A percentile compares a stretch with the other conserved stretches of the same genome.
Evolutionary conservation across 2,888 invertebrate genomes (phyloP).

Genomic region (Sarcophaga variegata): DNA sequence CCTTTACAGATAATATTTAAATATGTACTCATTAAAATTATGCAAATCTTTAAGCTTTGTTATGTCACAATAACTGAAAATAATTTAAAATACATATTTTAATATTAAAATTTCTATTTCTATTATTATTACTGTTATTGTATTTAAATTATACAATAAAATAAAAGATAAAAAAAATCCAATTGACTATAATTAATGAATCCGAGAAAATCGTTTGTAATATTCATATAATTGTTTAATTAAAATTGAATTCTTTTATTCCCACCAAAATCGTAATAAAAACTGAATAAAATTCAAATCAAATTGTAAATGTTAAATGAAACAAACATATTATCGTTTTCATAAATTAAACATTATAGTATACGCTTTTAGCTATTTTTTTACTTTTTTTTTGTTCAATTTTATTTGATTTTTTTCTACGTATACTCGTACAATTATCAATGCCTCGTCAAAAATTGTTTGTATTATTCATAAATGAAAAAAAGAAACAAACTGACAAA

Average conservation of each 20-base stretch:
- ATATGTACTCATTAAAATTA: too few species aligned
- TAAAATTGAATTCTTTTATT: constrained; percentile 19
- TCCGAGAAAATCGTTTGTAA: background rate
- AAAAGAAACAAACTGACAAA: constrained; percentile 35
- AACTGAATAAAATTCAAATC: background rate
- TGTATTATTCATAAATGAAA: constrained; percentile 40
- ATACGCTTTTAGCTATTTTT: background rate
- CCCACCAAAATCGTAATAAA: constrained; percentile 7
- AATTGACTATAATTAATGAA: constrained; percentile 8
- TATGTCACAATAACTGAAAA: too few species aligned
- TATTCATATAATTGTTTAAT: background rate
- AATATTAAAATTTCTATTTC: too few species aligned
- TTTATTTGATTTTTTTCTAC: background rate
- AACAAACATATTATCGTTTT: constrained; percentile 45
- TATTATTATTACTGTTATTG: background rate
- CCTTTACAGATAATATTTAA: too few species aligned
- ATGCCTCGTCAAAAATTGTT: constrained; percentile 56
- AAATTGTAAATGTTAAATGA: constrained; percentile 37
- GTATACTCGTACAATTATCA: constrained; percentile 44
- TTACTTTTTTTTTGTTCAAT: background rate
- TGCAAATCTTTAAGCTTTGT: too few species aligned
- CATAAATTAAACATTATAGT: constrained; percentile 26
- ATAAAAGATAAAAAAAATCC: background rate
- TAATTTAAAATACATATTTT: too few species aligned
- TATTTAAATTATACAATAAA: background rate